Percentiles rank a stretch among this genome's conserved stretches.
Conservation (phyloP, 2,888 invertebrate species). For the Brachylomia viminalis region DNA sequence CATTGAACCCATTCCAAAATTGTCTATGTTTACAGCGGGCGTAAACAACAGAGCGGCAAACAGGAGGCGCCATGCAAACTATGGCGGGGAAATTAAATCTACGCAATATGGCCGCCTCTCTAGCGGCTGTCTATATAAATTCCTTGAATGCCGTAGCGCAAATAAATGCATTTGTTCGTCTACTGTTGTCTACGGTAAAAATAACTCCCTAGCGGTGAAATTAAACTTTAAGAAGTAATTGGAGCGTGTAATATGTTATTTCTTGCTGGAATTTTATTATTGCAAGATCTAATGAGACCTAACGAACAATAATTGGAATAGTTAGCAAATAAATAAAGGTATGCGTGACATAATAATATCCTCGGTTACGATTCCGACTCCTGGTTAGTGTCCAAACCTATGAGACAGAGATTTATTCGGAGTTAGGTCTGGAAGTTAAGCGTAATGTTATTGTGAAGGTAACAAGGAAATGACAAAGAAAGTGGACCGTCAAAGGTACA, state of each 20-base stretch:
- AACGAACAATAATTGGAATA: slow-evolving; percentile 6
- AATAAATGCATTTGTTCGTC: slow-evolving; percentile 60
- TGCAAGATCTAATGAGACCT: slow-evolving; percentile 18
- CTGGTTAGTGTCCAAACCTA: neutral
- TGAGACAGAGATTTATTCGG: slow-evolving; percentile 11
- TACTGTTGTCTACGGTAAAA: slow-evolving; percentile 60
- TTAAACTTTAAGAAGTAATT: slow-evolving; percentile 39
- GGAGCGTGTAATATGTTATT: slow-evolving; percentile 47
- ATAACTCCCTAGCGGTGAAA: slow-evolving; percentile 46
- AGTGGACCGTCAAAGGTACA: neutral
- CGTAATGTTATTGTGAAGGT: neutral
- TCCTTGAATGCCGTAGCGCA: slow-evolving; percentile 60
- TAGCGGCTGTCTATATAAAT: slow-evolving; percentile 60
- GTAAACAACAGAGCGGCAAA: slow-evolving; percentile 57
- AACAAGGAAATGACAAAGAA: slow-evolving; percentile 32
- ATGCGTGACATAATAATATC: slow-evolving; percentile 1
- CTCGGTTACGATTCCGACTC: neutral
- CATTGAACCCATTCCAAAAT: slow-evolving; percentile 63
- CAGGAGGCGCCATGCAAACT: slow-evolving; percentile 63
- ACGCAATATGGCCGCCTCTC: slow-evolving; percentile 69
- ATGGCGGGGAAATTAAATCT: slow-evolving; percentile 59
- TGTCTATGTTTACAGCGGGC: slow-evolving; percentile 61
- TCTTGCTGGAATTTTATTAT: slow-evolving; percentile 19
- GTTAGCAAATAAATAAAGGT: slow-evolving; percentile 21
- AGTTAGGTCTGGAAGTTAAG: neutral